Base-by-base conservation (phyloP, 2,888 invertebrate genomes). In the Pollenia labialis region DNA sequence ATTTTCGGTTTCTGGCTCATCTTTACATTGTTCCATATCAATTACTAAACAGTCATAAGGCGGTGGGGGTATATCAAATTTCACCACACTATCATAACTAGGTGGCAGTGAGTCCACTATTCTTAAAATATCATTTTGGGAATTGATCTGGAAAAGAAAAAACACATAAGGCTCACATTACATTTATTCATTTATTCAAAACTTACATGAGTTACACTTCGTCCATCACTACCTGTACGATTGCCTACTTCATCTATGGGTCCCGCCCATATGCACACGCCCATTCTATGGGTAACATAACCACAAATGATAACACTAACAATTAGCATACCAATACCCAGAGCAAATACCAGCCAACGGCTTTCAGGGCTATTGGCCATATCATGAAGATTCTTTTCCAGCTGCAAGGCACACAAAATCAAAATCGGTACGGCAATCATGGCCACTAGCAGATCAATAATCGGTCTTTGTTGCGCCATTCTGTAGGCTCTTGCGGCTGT, bases 261-360 rank as follows among this genome's bases (percentile, higher is more conserved):
- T 14, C 93, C 93, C 8, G 93, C 91, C 94, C 94, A 94, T 56
- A 93, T 90, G 89, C 94, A 94, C 12, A 94, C 92, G 58, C 94
- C 94, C 91, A 94, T 92, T 71, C 94, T 92, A 85, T 93, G 93
- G 2, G 93, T 94, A 4, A 94, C 93, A 91, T 94, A 94, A 82
- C 93, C 93, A 76, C 94, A 94, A 76, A 94, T 93, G 71, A 94
- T 90, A 14, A 94, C 90, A 68, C 93, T 93, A 23, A 94, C 92
- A 14, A 93, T 88, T 16, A 94, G 89, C 91, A 94, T 92, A 12
- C 93, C 93, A 75, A 94, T 90, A 23, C 94, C 94, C 42, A 94
- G 89, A 3, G 93, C 93, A 68, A 94, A 92, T 6, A 94, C 94
- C 52, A 93, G 90, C 93, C 93, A 94, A 50, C 93, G 90, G 0